These are phyloP conservation scores for Amphiprion percula DNA, from an alignment of 2,113 vertebrate species.

Conservation along the genomic window DNA sequence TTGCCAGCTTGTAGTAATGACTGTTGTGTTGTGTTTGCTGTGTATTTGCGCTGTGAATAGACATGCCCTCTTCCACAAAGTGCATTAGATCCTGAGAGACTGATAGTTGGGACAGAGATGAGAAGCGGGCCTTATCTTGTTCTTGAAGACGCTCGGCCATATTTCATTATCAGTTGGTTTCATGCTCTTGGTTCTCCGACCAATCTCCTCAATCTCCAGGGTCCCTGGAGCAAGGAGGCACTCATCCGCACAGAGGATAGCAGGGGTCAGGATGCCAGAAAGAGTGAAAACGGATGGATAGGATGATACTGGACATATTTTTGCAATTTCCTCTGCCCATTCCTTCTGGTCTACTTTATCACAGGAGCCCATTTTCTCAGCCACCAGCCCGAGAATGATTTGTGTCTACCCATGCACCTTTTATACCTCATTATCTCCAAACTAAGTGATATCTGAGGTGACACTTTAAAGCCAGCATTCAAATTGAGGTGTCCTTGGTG, in stretches of 20 bases:
- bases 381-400: slow-evolving; percentile 38
- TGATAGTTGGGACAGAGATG: slow-evolving; percentile 54
- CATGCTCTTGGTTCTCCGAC: slow-evolving; percentile 54
- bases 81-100: slow-evolving; percentile 57
- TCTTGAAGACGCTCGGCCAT: slow-evolving; percentile 64
- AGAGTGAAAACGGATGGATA: slow-evolving; percentile 24
- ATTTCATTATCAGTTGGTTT: slow-evolving; percentile 76
- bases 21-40: neutral
- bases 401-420: slow-evolving; percentile 15
- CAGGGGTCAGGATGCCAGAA: slow-evolving; percentile 55
- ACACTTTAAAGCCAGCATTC: slow-evolving; percentile 32
- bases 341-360: slow-evolving; percentile 40
- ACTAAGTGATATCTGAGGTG: slow-evolving; percentile 27
- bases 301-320: slow-evolving; percentile 50
- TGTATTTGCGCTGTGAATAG: slow-evolving; percentile 14
- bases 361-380: slow-evolving; percentile 32
- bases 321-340: slow-evolving; percentile 55
- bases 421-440: slow-evolving; percentile 47
- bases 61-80: slow-evolving; percentile 43
- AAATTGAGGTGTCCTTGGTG: slow-evolving; percentile 24
- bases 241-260: slow-evolving; percentile 47
- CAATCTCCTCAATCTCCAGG: slow-evolving; percentile 70
- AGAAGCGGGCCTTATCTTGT: slow-evolving; percentile 76
- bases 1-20: no score
- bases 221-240: slow-evolving; percentile 49